These are phyloP conservation scores for Phocoena phocoena DNA, from an alignment of 2,113 vertebrate genomes.

Conservation along the genomic window DNA sequence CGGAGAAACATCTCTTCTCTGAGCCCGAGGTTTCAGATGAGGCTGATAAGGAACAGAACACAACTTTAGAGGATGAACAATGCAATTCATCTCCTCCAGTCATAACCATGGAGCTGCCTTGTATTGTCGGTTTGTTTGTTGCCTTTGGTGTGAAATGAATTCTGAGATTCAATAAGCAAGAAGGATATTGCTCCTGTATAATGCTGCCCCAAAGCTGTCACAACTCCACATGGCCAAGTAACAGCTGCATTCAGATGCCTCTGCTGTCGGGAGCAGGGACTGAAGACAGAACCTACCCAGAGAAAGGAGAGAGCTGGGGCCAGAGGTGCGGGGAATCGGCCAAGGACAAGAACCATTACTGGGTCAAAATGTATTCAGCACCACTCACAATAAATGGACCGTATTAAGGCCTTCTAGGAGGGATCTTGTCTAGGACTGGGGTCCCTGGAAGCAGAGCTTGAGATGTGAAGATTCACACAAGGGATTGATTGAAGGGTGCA, in stretches of 20 bases:
- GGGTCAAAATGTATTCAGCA: neutral
- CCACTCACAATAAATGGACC: neutral
- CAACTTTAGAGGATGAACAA: neutral
- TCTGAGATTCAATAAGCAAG: constrained; percentile 43
- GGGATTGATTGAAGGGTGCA: too few relatives aligned
- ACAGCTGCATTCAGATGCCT: neutral
- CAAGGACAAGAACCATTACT: neutral
- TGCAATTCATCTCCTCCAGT: neutral
- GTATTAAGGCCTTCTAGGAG: neutral
- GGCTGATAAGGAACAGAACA: neutral
- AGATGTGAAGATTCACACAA: neutral
- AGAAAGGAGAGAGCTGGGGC: neutral
- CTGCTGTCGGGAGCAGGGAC: neutral
- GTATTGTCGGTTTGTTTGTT: constrained; percentile 25
- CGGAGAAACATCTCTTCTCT: neutral
- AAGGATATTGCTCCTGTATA: constrained; percentile 28
- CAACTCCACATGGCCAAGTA: fast-evolving
- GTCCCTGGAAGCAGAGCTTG: neutral
- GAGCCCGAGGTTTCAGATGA: neutral
- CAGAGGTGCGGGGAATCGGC: neutral
- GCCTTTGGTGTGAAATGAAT: constrained; percentile 20
- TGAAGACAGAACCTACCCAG: neutral
- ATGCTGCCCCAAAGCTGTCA: neutral
- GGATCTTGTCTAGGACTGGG: neutral
- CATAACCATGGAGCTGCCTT: neutral